Evolutionary conservation across 2,888 invertebrate species (phyloP).

Genomic region (Chouioia cunea): DNA sequence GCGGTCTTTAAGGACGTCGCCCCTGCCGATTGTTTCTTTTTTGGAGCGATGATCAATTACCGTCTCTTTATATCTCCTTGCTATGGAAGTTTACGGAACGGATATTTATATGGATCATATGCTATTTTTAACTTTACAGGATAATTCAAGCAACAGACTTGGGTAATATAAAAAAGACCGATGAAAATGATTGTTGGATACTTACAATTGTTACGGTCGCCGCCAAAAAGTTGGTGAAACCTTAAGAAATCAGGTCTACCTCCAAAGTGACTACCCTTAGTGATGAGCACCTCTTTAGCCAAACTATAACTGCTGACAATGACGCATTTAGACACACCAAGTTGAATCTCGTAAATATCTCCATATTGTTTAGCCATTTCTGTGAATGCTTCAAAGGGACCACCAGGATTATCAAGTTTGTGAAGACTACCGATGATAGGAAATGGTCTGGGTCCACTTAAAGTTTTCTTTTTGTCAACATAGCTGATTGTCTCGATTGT

Average conservation of each 20-base stretch:
- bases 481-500: not conserved
- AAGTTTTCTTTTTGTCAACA: slow-evolving; percentile 30
- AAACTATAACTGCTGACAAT: slow-evolving; percentile 81
- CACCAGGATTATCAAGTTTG: slow-evolving; percentile 74
- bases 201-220: slow-evolving; percentile 90
- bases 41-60: too few relatives aligned
- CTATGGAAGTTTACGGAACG: too few relatives aligned
- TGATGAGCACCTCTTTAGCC: slow-evolving; percentile 82
- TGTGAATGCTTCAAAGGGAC: slow-evolving; percentile 81
- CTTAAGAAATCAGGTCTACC: slow-evolving; percentile 86
- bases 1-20: too few relatives aligned
- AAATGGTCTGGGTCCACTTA: slow-evolving; percentile 61
- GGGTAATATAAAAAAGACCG: not conserved
- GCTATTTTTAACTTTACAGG: too few relatives aligned
- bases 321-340: slow-evolving; percentile 79
- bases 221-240: slow-evolving; percentile 86
- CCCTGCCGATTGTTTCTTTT: too few relatives aligned
- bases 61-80: too few relatives aligned
- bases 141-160: too few relatives aligned
- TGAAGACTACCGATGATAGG: slow-evolving; percentile 82
- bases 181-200: slow-evolving; percentile 29
- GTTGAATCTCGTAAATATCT: slow-evolving; percentile 78
- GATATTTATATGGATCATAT: too few relatives aligned
- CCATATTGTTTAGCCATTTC: slow-evolving; percentile 79
- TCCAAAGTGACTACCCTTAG: slow-evolving; percentile 85